phyloP scores from a whole-genome alignment of 2,888 invertebrate genomes.

The Archips crataeganus region DNA sequence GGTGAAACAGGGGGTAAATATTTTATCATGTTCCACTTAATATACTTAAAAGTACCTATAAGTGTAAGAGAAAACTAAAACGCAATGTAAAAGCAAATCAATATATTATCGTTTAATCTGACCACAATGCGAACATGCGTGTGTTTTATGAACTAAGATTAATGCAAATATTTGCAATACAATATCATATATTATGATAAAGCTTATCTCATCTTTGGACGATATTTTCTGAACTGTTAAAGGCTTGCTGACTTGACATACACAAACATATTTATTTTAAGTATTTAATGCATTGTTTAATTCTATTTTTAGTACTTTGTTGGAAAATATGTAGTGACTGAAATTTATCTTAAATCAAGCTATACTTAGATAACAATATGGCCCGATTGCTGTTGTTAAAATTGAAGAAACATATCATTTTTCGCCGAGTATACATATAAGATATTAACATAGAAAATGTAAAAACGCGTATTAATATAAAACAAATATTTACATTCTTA shows the following conservation, averaged over 20 bases:
- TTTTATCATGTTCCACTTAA: no score
- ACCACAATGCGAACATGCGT: slow-evolving; percentile 63
- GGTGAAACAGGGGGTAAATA: no score
- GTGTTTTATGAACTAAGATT: slow-evolving; percentile 60
- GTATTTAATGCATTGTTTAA: slow-evolving; percentile 4
- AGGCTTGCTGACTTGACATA: slow-evolving; percentile 62
- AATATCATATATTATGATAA: slow-evolving; percentile 56
- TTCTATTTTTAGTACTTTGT: background rate
- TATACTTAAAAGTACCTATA: no score
- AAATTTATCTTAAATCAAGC: background rate
- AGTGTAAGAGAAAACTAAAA: slow-evolving; percentile 29
- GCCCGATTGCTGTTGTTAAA: background rate
- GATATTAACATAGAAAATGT: background rate
- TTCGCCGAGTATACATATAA: background rate
- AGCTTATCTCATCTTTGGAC: slow-evolving; percentile 69
- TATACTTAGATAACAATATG: background rate
- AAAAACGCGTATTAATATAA: slow-evolving; percentile 23
- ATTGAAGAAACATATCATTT: background rate
- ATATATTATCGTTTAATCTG: slow-evolving; percentile 59
- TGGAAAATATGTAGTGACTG: background rate
- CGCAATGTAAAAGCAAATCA: slow-evolving; percentile 61
- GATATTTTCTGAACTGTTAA: slow-evolving; percentile 78
- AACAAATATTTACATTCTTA: slow-evolving; percentile 17
- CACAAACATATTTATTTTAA: slow-evolving; percentile 4
- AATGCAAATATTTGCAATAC: slow-evolving; percentile 54